phyloP scores from a whole-genome alignment of 2,113 vertebrate species.

The Nesogale talazaci region DNA sequence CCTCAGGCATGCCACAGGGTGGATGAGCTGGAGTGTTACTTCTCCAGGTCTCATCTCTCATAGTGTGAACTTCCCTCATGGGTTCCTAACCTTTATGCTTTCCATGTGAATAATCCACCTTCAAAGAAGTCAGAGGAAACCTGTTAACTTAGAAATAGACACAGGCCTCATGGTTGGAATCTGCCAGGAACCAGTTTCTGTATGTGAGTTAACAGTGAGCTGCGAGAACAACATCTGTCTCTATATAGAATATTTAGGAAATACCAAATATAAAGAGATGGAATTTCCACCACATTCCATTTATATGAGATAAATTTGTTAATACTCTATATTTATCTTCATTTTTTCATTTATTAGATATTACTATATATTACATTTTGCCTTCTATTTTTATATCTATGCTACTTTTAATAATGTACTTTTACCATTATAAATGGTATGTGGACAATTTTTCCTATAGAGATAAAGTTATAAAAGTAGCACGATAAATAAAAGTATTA shows the following conservation, averaged over 20 bases:
- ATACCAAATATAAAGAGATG: not conserved
- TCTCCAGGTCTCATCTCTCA: not conserved
- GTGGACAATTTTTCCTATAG: not conserved
- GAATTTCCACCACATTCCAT: not conserved
- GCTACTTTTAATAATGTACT: not conserved
- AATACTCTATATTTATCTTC: constrained; percentile 18
- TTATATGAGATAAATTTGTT: not conserved
- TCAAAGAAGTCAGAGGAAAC: not conserved
- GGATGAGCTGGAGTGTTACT: not conserved
- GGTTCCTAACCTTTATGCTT: not conserved
- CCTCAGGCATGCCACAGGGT: not conserved
- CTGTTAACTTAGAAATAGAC: not conserved
- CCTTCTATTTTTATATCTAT: not conserved
- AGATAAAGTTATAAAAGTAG: not conserved
- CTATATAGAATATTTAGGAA: not conserved
- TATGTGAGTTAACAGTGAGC: too few relatives aligned
- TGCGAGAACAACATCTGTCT: accelerated
- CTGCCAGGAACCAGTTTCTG: not conserved
- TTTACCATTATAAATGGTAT: not conserved
- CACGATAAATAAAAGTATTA: not conserved
- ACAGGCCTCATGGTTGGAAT: not conserved
- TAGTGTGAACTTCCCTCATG: not conserved
- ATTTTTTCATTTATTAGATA: constrained; percentile 46
- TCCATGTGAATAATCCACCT: not conserved
- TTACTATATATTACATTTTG: not conserved